Evolutionary conservation across 2,113 vertebrate genomes (phyloP).

Genomic region (Neogobius melanostomus): DNA sequence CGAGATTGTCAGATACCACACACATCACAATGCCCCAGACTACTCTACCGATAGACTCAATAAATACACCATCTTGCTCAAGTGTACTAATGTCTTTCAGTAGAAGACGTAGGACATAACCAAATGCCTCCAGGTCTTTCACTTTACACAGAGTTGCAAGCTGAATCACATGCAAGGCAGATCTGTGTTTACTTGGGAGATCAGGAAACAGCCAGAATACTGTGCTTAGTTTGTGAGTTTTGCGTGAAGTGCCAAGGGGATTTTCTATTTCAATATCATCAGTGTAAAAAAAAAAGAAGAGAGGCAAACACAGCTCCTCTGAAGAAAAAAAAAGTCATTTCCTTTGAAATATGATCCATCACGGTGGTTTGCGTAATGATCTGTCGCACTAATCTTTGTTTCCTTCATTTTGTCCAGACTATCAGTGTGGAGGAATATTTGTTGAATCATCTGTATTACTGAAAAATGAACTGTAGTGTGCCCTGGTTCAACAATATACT

Average conservation of each 20-base stretch:
- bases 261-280: constrained; percentile 1
- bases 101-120: constrained; percentile 33
- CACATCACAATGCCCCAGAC: constrained; percentile 17
- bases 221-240: constrained; percentile 36
- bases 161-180: constrained; percentile 16
- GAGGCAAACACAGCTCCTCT: background rate
- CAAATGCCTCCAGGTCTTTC: constrained; percentile 1
- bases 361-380: too few relatives aligned
- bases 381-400: too few relatives aligned
- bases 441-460: too few relatives aligned
- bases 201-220: constrained; percentile 42
- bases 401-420: too few relatives aligned
- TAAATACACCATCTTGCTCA: constrained; percentile 34
- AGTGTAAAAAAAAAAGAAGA: background rate
- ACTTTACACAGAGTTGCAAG: constrained; percentile 18
- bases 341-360: background rate
- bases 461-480: too few relatives aligned
- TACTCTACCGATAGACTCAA: constrained; percentile 30
- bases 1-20: background rate
- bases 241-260: constrained; percentile 22
- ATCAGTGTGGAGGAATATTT: too few relatives aligned
- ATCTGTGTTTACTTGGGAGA: constrained; percentile 28
- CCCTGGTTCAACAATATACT: too few relatives aligned
- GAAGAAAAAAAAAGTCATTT: background rate
- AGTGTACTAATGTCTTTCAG: constrained; percentile 27